Conservation (phyloP, 2,888 invertebrate genomes). For the Cephalotes varians region DNA sequence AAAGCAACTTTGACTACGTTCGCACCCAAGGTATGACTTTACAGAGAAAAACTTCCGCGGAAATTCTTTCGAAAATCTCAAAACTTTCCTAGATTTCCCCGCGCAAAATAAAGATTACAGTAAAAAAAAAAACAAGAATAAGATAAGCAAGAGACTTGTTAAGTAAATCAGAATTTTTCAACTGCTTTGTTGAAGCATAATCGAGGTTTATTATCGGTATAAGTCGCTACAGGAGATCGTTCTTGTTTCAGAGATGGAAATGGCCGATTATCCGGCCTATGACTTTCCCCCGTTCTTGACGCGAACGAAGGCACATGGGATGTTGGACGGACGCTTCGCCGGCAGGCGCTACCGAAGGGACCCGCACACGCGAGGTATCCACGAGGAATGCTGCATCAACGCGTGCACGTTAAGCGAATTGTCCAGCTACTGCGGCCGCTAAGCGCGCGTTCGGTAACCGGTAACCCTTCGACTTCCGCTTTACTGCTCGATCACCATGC, state of each 20-base stretch:
- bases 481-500: constrained; percentile 42
- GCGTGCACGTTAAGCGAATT: constrained; percentile 83
- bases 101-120: not conserved
- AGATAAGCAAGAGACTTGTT: not conserved
- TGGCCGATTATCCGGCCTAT: constrained; percentile 77
- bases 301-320: constrained; percentile 78
- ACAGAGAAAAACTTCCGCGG: not conserved
- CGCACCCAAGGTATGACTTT: not conserved
- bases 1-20: constrained; percentile 10
- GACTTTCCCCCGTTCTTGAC: constrained; percentile 41
- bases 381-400: constrained; percentile 86
- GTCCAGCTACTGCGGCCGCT: constrained; percentile 82
- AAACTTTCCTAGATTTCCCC: not conserved
- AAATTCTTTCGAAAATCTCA: not conserved
- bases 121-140: not conserved
- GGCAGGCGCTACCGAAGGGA: constrained; percentile 78
- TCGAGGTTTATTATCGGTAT: not conserved
- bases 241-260: constrained; percentile 77
- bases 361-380: constrained; percentile 82
- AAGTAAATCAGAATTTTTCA: not conserved
- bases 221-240: not conserved
- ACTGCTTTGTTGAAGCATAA: not conserved
- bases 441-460: constrained; percentile 35
- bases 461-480: constrained; percentile 44
- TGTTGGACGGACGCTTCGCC: constrained; percentile 78